Evolutionary conservation across 2,113 vertebrate genomes (phyloP).

Genomic region (Anarrhichthys ocellatus): DNA sequence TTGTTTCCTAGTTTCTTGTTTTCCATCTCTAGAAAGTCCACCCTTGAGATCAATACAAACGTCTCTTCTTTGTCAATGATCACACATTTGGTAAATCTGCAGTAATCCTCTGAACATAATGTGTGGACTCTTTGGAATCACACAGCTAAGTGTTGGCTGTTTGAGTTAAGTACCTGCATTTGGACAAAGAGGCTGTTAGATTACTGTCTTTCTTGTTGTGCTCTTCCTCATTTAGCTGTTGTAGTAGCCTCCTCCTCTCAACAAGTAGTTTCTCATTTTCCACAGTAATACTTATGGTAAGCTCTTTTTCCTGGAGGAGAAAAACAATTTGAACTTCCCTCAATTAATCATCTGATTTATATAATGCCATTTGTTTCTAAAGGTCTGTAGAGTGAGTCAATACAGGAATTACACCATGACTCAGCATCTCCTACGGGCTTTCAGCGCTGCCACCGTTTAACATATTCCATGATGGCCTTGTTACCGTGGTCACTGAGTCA

Average conservation of each 20-base stretch:
- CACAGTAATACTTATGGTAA: conserved; percentile 36
- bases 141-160: background rate
- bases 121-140: background rate
- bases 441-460: background rate
- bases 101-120: background rate
- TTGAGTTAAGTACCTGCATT: conserved; percentile 58
- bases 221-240: conserved; percentile 63
- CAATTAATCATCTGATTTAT: background rate
- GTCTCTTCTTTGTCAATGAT: background rate
- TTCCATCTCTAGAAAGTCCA: conserved; percentile 67
- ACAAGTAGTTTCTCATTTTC: conserved; percentile 70
- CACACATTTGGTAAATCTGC: background rate
- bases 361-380: background rate
- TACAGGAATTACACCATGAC: background rate
- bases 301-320: conserved; percentile 65
- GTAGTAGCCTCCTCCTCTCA: conserved; percentile 60
- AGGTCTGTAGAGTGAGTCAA: background rate
- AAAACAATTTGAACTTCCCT: background rate
- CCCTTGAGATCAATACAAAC: conserved; percentile 39
- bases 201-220: conserved; percentile 44
- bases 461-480: background rate
- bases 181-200: conserved; percentile 45
- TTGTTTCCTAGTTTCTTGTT: conserved; percentile 58
- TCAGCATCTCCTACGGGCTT: background rate
- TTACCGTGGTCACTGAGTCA: background rate